Evolutionary conservation across 2,113 vertebrate species (phyloP).

Genomic region (Toxotes chatareus): DNA sequence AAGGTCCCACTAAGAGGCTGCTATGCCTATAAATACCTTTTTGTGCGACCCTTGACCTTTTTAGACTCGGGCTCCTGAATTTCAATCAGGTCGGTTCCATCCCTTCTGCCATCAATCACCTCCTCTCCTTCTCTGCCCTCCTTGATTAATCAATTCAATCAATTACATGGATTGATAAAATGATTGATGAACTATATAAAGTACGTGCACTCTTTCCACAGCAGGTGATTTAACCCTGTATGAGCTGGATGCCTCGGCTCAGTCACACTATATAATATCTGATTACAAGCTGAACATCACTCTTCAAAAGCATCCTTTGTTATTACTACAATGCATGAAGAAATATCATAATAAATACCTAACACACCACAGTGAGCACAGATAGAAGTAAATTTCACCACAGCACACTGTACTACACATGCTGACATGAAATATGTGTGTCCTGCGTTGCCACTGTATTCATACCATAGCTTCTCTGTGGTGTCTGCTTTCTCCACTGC

Average conservation of each 20-base stretch:
- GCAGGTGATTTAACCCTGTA: constrained; percentile 24
- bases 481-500: constrained; percentile 14
- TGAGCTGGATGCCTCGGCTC: constrained; percentile 3
- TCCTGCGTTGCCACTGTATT: constrained; percentile 41
- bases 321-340: not conserved
- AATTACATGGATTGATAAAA: constrained; percentile 69
- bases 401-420: not conserved
- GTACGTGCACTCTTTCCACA: constrained; percentile 20
- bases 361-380: not conserved
- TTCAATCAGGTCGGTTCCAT: constrained; percentile 56
- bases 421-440: constrained; percentile 10
- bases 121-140: constrained; percentile 41
- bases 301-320: constrained; percentile 5
- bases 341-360: not conserved
- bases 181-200: constrained; percentile 63
- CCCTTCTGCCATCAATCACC: constrained; percentile 61
- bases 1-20: constrained; percentile 4
- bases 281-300: constrained; percentile 18
- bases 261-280: constrained; percentile 4
- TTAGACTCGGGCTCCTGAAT: constrained; percentile 55
- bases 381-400: constrained; percentile 2
- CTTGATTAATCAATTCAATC: constrained; percentile 67
- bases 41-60: constrained; percentile 66
- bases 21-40: constrained; percentile 55
- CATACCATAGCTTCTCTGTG: constrained; percentile 19